Evolutionary conservation across 2,113 vertebrate genomes (phyloP).

Genomic region (Phalacrocorax pelagicus): DNA sequence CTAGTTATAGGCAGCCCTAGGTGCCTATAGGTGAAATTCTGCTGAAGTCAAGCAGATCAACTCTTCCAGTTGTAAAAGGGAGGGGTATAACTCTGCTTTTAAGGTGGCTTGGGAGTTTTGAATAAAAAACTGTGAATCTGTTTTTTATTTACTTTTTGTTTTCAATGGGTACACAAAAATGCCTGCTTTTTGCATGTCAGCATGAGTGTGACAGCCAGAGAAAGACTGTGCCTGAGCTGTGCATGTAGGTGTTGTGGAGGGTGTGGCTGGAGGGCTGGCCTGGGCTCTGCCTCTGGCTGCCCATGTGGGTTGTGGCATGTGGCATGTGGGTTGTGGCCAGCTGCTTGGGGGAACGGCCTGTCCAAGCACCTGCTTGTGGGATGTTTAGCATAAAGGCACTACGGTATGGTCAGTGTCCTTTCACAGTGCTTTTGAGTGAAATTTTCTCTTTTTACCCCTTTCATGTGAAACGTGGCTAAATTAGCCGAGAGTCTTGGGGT

Average conservation of each 20-base stretch:
- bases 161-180: not conserved
- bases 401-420: not conserved
- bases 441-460: not conserved
- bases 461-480: not conserved
- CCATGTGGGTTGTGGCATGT: not conserved
- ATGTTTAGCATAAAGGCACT: not conserved
- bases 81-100: not conserved
- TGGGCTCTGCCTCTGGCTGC: not conserved
- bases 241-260: not conserved
- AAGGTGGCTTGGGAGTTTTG: not conserved
- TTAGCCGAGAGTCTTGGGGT: not conserved
- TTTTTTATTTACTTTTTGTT: not conserved
- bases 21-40: not conserved
- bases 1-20: not conserved
- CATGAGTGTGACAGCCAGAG: not conserved
- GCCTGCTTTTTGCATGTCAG: rapidly evolving
- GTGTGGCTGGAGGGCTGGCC: not conserved
- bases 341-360: not conserved
- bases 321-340: not conserved
- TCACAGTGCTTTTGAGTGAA: not conserved
- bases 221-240: not conserved
- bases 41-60: not conserved
- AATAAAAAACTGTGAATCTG: not conserved
- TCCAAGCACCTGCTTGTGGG: not conserved
- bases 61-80: not conserved